Conservation (phyloP, 2,797 vertebrate species). For the Sciaenops ocellatus region DNA sequence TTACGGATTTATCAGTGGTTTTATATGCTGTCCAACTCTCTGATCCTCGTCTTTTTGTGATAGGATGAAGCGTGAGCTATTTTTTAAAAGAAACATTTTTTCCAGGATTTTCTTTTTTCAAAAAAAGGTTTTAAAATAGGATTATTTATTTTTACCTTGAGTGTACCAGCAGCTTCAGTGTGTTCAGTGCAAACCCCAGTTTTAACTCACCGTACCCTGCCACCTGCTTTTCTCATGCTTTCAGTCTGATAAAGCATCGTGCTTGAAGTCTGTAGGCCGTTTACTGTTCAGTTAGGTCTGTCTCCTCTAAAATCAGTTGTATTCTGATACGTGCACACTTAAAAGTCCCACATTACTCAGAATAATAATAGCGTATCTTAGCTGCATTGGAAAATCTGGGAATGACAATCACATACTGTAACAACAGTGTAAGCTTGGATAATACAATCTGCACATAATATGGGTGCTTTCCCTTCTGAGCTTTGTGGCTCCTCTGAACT, state of each 20-base stretch:
- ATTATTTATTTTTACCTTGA: constrained; percentile 63
- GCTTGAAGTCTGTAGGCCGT: constrained; percentile 34
- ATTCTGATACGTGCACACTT: constrained; percentile 26
- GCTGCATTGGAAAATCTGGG: constrained; percentile 55
- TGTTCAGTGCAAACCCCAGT: constrained; percentile 44
- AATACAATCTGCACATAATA: constrained; percentile 60
- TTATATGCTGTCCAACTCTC: constrained; percentile 69
- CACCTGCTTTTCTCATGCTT: constrained; percentile 33
- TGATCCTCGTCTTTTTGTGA: constrained; percentile 69
- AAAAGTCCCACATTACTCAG: constrained; percentile 19
- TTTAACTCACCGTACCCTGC: constrained; percentile 21
- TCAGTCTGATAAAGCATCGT: constrained; percentile 44
- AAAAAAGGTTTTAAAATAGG: constrained; percentile 48
- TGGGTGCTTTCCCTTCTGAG: constrained; percentile 77
- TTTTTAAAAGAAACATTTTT: constrained; percentile 57
- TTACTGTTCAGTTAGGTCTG: constrained; percentile 33
- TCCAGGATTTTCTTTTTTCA: constrained; percentile 54
- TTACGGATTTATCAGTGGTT: constrained; percentile 69
- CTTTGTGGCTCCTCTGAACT: constrained; percentile 47
- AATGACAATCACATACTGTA: constrained; percentile 77
- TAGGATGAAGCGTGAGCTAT: constrained; percentile 60
- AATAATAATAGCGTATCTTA: constrained; percentile 33
- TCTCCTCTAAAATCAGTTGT: constrained; percentile 42
- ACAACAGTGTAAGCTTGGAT: constrained; percentile 60
- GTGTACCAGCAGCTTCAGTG: constrained; percentile 68